Evolutionary conservation across 2,113 vertebrate genomes (phyloP).

Genomic region (Mesoclemmys tuberculata): DNA sequence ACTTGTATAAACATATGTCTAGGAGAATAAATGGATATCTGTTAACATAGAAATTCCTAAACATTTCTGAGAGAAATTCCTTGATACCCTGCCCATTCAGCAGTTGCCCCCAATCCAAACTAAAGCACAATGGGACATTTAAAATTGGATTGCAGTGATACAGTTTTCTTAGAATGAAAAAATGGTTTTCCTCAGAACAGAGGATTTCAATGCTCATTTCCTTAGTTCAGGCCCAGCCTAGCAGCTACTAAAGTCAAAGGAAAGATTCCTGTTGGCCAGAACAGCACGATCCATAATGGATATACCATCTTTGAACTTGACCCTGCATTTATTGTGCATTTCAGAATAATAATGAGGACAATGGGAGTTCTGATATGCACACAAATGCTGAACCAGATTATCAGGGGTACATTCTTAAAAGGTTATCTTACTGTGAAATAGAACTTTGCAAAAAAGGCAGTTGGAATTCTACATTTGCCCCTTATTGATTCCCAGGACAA

Average conservation of each 20-base stretch:
- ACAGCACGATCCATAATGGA: neutral
- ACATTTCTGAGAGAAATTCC: neutral
- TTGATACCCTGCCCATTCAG: neutral
- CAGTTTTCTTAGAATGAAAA: neutral
- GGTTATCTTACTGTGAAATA: neutral
- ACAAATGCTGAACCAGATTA: neutral
- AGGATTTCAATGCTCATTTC: neutral
- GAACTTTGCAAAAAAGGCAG: neutral
- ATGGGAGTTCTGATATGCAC: neutral
- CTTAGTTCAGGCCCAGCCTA: neutral
- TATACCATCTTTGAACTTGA: neutral
- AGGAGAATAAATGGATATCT: neutral
- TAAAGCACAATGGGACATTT: neutral
- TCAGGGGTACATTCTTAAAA: neutral
- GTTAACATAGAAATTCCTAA: neutral
- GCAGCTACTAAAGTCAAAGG: neutral
- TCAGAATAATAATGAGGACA: neutral
- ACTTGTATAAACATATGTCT: neutral
- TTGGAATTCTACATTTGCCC: neutral
- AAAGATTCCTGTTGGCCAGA: neutral
- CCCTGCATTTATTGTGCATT: neutral
- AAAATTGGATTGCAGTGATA: neutral
- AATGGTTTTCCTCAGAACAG: neutral
- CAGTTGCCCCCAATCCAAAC: neutral
- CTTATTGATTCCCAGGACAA: neutral